Percentiles rank a stretch among this genome's conserved stretches.
Conservation (phyloP, 2,888 invertebrate genomes). For the Geotrupes spiniger region DNA sequence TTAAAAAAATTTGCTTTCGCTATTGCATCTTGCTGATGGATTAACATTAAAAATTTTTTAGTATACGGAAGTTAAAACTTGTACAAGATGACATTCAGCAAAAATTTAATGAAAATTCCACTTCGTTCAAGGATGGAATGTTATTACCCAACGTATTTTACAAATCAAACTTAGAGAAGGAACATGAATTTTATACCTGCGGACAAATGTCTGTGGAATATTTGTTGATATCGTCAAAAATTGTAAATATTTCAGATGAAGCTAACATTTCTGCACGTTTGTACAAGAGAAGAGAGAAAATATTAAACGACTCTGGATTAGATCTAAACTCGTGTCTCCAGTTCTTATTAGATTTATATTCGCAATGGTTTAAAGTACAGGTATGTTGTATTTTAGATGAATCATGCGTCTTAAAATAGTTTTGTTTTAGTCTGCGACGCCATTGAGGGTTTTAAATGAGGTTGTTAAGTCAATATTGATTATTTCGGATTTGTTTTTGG, state of each 20-base stretch:
- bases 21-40: too few species aligned
- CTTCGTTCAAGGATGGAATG: slow-evolving; percentile 23
- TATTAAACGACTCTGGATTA: slow-evolving; percentile 61
- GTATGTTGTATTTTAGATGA: slow-evolving; percentile 42
- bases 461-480: slow-evolving; percentile 65
- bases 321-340: slow-evolving; percentile 92
- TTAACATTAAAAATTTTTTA: too few species aligned
- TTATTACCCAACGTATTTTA: slow-evolving; percentile 54
- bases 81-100: slow-evolving; percentile 39
- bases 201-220: slow-evolving; percentile 65
- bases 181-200: slow-evolving; percentile 54
- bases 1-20: too few species aligned
- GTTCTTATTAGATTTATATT: slow-evolving; percentile 85
- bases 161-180: slow-evolving; percentile 60
- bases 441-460: slow-evolving; percentile 54
- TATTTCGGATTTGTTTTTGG: slow-evolving; percentile 74
- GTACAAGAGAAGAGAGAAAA: slow-evolving; percentile 44
- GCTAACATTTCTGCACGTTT: slow-evolving; percentile 37
- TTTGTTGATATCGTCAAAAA: slow-evolving; percentile 57
- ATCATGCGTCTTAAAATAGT: slow-evolving; percentile 6
- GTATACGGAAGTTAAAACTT: slow-evolving; percentile 41
- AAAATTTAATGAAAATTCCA: slow-evolving; percentile 35
- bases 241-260: slow-evolving; percentile 52
- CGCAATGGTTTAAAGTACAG: slow-evolving; percentile 66
- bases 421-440: slow-evolving; percentile 46